These are phyloP conservation scores for Leucoptera coffeella DNA, from an alignment of 2,888 invertebrate genomes.

Conservation along the genomic window DNA sequence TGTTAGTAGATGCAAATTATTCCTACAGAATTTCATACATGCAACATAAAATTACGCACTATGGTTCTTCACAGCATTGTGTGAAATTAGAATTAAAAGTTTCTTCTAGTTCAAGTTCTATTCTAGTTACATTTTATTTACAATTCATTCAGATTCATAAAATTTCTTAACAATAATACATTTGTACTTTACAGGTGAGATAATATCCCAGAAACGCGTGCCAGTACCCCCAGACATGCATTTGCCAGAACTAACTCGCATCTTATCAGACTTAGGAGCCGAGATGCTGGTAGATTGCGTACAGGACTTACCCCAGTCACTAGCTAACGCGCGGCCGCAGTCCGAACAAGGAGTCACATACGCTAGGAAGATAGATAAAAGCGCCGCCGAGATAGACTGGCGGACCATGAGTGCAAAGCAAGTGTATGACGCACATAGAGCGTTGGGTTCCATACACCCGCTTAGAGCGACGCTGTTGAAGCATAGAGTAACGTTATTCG, in stretches of 20 bases:
- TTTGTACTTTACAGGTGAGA: slow-evolving; percentile 52
- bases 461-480: slow-evolving; percentile 59
- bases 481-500: slow-evolving; percentile 57
- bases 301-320: slow-evolving; percentile 48
- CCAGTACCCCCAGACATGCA: slow-evolving; percentile 51
- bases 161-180: neutral
- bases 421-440: slow-evolving; percentile 67
- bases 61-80: too few relatives aligned
- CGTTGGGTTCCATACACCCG: slow-evolving; percentile 58
- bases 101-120: too few relatives aligned
- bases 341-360: slow-evolving; percentile 56
- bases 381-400: slow-evolving; percentile 35
- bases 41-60: too few relatives aligned
- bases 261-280: slow-evolving; percentile 64
- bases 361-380: slow-evolving; percentile 44
- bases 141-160: too few relatives aligned
- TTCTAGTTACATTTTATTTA: too few relatives aligned
- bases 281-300: slow-evolving; percentile 59
- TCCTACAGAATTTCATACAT: too few relatives aligned
- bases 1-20: too few relatives aligned
- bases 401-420: slow-evolving; percentile 52
- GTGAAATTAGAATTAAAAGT: too few relatives aligned
- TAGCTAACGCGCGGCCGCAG: slow-evolving; percentile 57
- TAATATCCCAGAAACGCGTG: slow-evolving; percentile 54
- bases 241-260: slow-evolving; percentile 58